A percentile compares a stretch with the other conserved stretches of the same genome.
These are phyloP conservation scores for Sylvia borin DNA, from an alignment of 2,797 vertebrate species.

Conservation along the genomic window DNA sequence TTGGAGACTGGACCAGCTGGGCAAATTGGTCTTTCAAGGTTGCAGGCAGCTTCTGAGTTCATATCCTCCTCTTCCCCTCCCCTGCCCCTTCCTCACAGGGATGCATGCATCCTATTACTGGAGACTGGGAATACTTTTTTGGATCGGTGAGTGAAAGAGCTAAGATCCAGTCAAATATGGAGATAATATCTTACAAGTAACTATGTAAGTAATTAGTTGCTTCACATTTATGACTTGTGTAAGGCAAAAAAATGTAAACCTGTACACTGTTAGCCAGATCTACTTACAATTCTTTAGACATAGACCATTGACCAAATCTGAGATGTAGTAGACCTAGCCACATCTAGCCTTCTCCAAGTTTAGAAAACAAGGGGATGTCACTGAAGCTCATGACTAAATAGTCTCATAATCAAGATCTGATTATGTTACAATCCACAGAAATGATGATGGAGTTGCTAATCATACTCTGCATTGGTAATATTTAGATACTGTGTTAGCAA, in stretches of 20 bases:
- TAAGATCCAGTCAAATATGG: background rate
- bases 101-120: background rate
- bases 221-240: background rate
- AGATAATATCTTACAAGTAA: background rate
- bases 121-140: too few relatives aligned
- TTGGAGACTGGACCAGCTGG: background rate
- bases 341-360: background rate
- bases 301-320: background rate
- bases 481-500: background rate
- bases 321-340: background rate
- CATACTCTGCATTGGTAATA: background rate
- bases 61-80: rapidly evolving
- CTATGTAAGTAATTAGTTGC: background rate
- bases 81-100: too few relatives aligned
- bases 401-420: background rate
- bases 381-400: background rate
- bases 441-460: background rate
- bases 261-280: rapidly evolving
- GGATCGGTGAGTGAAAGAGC: background rate
- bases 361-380: background rate
- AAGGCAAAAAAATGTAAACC: background rate
- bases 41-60: background rate
- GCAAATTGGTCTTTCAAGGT: background rate
- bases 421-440: background rate
- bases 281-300: background rate